These are phyloP conservation scores for Dicyrtoma fusca DNA, from an alignment of 2,888 invertebrate genomes.

Conservation along the genomic window DNA sequence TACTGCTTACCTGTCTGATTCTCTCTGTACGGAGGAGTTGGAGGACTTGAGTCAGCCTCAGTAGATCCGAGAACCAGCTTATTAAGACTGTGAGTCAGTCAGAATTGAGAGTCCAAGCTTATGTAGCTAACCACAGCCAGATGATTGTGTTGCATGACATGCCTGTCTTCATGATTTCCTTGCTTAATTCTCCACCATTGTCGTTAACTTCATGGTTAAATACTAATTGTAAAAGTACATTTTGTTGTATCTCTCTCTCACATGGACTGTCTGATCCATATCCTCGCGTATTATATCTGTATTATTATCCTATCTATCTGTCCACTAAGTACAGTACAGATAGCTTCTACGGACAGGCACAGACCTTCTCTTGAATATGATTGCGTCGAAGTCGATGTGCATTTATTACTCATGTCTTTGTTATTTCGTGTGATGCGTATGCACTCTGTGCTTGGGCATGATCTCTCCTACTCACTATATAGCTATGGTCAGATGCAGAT, in stretches of 20 bases:
- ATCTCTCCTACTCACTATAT: no score
- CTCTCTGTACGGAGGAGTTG: no score
- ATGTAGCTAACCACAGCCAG: neutral
- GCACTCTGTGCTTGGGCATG: no score
- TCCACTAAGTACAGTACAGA: no score
- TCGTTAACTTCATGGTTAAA: slow-evolving; percentile 18
- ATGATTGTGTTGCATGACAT: neutral
- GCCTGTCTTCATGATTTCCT: slow-evolving; percentile 21
- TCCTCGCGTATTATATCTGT: neutral
- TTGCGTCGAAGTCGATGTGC: neutral
- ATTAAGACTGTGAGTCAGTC: no score
- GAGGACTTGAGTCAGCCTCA: no score
- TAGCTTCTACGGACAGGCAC: neutral
- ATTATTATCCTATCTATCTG: no score
- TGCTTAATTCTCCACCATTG: slow-evolving; percentile 1
- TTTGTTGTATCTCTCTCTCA: slow-evolving; percentile 16
- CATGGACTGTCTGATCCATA: no score
- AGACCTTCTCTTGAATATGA: neutral
- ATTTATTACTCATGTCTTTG: no score
- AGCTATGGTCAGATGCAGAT: no score
- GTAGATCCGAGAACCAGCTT: no score
- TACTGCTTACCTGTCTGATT: neutral
- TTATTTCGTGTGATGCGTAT: no score
- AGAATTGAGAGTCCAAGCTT: neutral
- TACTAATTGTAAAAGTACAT: slow-evolving; percentile 14